These are phyloP conservation scores for Chionomys nivalis DNA, from an alignment of 2,113 vertebrate genomes.

Conservation along the genomic window DNA sequence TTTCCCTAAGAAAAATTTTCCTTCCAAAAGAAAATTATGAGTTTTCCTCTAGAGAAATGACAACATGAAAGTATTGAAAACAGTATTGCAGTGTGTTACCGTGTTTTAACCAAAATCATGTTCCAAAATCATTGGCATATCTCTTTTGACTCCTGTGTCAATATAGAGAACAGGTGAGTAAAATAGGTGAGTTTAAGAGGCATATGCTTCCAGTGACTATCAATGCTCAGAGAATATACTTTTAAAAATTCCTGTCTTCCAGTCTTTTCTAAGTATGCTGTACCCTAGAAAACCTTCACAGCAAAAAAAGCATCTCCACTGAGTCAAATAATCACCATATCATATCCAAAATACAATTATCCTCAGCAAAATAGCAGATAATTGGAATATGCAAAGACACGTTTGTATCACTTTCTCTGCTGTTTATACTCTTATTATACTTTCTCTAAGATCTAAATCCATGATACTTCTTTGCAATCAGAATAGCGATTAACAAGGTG, in stretches of 20 bases:
- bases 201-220: background rate
- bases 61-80: background rate
- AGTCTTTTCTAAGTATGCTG: background rate
- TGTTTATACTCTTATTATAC: conserved; percentile 47
- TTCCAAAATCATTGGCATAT: background rate
- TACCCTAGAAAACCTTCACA: background rate
- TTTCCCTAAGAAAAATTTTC: background rate
- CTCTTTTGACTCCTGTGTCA: fast-evolving
- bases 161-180: background rate
- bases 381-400: conserved; percentile 17
- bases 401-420: conserved; percentile 41
- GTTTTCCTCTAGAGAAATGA: background rate
- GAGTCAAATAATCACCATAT: conserved; percentile 29
- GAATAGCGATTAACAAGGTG: background rate
- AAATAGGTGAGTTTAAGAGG: background rate
- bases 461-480: background rate
- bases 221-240: background rate
- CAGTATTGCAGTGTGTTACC: background rate
- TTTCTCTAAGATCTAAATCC: conserved; percentile 14
- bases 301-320: background rate
- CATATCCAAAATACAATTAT: conserved; percentile 51
- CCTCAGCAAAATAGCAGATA: conserved; percentile 61
- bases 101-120: background rate
- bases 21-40: background rate
- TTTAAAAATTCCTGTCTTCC: background rate